A percentile compares a stretch with the other conserved stretches of the same genome.
These are phyloP conservation scores for Passer montanus DNA, from an alignment of 2,113 vertebrate species.

Conservation along the genomic window DNA sequence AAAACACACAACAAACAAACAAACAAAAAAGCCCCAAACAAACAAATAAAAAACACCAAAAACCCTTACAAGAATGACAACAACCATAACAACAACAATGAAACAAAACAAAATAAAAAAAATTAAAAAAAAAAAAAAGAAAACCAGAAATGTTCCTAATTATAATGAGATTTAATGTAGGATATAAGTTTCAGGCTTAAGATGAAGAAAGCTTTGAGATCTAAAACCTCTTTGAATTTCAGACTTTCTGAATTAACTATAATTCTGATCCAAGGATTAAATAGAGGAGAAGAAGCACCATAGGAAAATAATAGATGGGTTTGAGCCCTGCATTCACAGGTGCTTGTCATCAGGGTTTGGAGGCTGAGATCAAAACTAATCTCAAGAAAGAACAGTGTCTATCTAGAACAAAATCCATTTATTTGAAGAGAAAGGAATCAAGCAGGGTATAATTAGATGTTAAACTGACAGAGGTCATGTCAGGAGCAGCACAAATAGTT, in stretches of 20 bases:
- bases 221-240: background rate
- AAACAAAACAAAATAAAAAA: background rate
- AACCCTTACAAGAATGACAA: too few relatives aligned
- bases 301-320: background rate
- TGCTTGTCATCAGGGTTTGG: background rate
- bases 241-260: background rate
- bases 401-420: background rate
- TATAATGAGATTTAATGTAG: background rate
- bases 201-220: background rate
- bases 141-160: background rate
- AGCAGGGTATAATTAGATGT: background rate
- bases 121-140: accelerated
- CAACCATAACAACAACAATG: background rate
- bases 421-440: background rate
- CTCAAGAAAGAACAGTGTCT: background rate
- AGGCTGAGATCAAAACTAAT: background rate
- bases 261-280: background rate
- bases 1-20: background rate
- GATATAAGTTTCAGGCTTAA: background rate
- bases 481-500: background rate
- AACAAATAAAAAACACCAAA: too few relatives aligned
- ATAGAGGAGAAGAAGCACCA: background rate
- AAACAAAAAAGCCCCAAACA: too few relatives aligned
- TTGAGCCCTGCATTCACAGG: background rate
- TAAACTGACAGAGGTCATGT: background rate